Percentiles rank a stretch among this genome's conserved stretches.
These are phyloP conservation scores for Varecia variegata DNA, from an alignment of 2,797 vertebrate genomes.

Conservation along the genomic window DNA sequence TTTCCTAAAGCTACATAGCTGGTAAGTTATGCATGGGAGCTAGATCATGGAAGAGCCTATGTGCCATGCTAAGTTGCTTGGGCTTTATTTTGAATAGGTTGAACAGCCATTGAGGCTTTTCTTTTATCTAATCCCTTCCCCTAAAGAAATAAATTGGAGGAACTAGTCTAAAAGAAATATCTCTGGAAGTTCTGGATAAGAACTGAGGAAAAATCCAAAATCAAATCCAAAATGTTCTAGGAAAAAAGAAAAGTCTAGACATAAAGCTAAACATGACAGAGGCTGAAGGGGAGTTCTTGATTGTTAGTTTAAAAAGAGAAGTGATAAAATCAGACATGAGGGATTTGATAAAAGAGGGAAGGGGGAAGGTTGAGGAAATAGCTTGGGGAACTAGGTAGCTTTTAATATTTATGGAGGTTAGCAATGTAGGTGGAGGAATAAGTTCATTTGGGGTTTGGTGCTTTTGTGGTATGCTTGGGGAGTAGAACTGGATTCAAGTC, in stretches of 20 bases:
- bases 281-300: not conserved
- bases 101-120: not conserved
- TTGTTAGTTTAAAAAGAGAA: not conserved
- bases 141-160: not conserved
- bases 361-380: not conserved
- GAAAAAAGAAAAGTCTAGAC: not conserved
- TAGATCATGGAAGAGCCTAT: not conserved
- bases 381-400: not conserved
- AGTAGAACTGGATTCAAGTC: not conserved
- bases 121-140: not conserved
- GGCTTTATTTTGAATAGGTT: not conserved
- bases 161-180: not conserved
- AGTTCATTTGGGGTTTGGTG: not conserved
- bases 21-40: not conserved
- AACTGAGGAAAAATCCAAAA: not conserved
- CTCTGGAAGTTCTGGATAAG: not conserved
- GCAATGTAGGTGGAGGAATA: not conserved
- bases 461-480: not conserved
- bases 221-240: not conserved
- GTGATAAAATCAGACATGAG: not conserved
- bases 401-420: not conserved
- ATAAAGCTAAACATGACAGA: not conserved
- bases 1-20: no score
- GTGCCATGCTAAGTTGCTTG: not conserved
- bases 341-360: not conserved